phyloP scores from a whole-genome alignment of 2,113 vertebrate species.

The Acrocephalus kingi region DNA sequence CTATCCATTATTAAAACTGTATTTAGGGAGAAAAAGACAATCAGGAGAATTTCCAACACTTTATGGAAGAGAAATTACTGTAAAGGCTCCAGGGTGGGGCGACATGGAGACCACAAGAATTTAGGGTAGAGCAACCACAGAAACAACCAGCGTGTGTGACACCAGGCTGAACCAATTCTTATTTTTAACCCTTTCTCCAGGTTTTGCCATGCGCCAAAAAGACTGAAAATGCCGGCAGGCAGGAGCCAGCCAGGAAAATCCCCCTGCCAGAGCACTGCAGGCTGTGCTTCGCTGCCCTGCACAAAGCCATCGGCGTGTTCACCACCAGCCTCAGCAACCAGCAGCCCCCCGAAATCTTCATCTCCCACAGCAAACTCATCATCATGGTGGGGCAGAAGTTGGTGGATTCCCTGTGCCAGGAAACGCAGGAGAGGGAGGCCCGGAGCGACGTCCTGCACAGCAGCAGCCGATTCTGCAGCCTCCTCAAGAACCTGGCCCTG shows the following conservation, averaged over 20 bases:
- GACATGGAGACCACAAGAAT: neutral
- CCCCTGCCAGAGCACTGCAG: conserved; percentile 80
- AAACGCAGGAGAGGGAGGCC: conserved; percentile 71
- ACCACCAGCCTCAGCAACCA: conserved; percentile 72
- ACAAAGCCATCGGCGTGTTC: conserved; percentile 84
- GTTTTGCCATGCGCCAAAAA: neutral
- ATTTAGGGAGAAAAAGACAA: neutral
- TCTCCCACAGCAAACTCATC: conserved; percentile 90
- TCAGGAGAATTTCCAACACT: neutral
- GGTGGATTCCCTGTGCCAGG: conserved; percentile 85
- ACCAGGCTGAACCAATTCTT: neutral
- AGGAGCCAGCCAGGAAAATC: conserved; percentile 8
- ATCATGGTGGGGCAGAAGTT: conserved; percentile 93
- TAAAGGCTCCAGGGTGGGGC: neutral
- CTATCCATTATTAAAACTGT: neutral
- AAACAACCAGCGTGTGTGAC: neutral
- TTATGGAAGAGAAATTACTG: neutral
- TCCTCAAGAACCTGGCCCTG: conserved; percentile 87
- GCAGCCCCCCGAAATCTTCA: conserved; percentile 87
- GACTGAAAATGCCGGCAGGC: neutral
- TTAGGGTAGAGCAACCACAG: neutral
- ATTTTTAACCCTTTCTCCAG: conserved; percentile 16
- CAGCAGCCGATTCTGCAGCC: conserved; percentile 87
- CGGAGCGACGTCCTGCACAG: conserved; percentile 78
- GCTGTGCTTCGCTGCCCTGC: conserved; percentile 89